Evolutionary conservation across 2,888 invertebrate species (phyloP), one percentile per base, ranked within the genome.

Genomic region (Stenurella melanura): DNA sequence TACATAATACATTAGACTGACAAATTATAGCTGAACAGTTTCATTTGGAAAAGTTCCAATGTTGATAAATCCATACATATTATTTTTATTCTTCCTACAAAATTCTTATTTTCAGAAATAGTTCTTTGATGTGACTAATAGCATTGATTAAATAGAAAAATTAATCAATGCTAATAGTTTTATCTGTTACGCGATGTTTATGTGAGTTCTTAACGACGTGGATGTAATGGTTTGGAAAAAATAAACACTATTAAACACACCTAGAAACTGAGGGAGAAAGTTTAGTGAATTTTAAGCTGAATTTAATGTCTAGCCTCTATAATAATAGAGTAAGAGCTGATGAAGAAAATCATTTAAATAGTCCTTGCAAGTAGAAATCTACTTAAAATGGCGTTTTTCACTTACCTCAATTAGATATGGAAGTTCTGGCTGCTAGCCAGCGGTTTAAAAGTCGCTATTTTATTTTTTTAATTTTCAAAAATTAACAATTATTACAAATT

Each of bases 91-190:
- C 50, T 50, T 50, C 50, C 50, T 50, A 50, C n/a, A 50, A n/a
- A 15, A n/a, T 50, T 50, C n/a, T n/a, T 50, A 50, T 50, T 50
- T 50, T 50, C n/a, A 50, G 50, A 50, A 50, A 50, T 50, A 50
- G n/a, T 50, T 15, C n/a, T 50, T 50, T 50, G 50, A 50, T 50
- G 50, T n/a, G 6, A 50, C 50, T 50, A 15, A 15, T 50, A 3
- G n/a, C n/a, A n/a, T n/a, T n/a, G n/a, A n/a, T n/a, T n/a, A n/a
- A n/a, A n/a, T n/a, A n/a, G n/a, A n/a, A n/a, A n/a, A n/a, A n/a
- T n/a, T n/a, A n/a, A n/a, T n/a, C n/a, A n/a, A n/a, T n/a, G n/a
- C 50, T 50, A 15, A 15, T 50, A 3, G n/a, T 6, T 15, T 50
- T 50, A 50, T 50, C 6, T 50, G n/a, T 50, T 50, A 50, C 5